Evolutionary conservation across 2,888 invertebrate genomes (phyloP).

Genomic region (Erpobdella octoculata): DNA sequence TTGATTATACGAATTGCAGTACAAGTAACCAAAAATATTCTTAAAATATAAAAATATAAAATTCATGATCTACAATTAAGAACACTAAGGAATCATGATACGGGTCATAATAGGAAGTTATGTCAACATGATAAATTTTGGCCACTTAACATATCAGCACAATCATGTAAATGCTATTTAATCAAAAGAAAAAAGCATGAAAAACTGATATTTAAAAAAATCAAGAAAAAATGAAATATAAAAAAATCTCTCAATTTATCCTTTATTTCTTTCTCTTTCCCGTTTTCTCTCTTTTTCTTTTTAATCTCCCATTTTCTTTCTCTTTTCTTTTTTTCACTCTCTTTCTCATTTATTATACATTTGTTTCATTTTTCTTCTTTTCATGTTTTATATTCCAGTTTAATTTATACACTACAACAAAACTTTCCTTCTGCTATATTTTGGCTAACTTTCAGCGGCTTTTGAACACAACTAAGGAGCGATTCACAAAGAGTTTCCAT

Average conservation of each 20-base stretch:
- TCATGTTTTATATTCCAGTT: not conserved
- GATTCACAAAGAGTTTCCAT: constrained; percentile 38
- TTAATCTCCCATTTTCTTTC: not conserved
- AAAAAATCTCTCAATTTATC: not conserved
- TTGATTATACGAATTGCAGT: too few relatives aligned
- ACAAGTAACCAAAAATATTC: too few relatives aligned
- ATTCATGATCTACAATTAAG: too few relatives aligned
- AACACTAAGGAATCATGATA: too few relatives aligned
- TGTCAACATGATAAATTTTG: too few relatives aligned
- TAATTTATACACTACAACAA: not conserved
- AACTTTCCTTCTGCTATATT: not conserved
- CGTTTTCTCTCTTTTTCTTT: not conserved
- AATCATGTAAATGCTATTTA: too few relatives aligned
- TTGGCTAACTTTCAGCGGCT: constrained; percentile 36
- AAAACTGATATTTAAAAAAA: not conserved
- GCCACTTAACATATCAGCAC: too few relatives aligned
- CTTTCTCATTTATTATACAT: not conserved
- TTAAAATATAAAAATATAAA: too few relatives aligned
- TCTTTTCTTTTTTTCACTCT: not conserved
- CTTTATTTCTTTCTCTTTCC: too few relatives aligned
- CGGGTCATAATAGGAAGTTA: too few relatives aligned
- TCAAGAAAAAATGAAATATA: not conserved
- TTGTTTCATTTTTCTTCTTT: not conserved
- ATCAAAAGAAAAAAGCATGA: not conserved
- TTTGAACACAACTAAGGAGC: constrained; percentile 41